Conservation (phyloP, 2,888 invertebrate species). For the Leptinotarsa rubiginosa region DNA sequence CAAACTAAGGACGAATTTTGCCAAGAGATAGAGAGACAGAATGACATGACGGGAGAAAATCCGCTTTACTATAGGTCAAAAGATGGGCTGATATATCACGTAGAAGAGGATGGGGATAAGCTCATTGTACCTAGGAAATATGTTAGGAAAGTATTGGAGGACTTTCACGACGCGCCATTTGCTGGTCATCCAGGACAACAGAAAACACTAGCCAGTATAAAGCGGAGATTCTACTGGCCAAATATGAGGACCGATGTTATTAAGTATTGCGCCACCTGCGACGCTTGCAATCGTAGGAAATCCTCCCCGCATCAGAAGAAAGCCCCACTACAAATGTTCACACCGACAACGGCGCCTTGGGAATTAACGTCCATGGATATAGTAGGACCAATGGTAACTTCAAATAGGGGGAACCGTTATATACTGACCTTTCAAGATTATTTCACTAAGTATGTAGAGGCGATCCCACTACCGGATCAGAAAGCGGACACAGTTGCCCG, state of each 20-base stretch:
- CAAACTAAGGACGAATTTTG: too few species aligned
- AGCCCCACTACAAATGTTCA: conserved; percentile 45
- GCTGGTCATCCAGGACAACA: conserved; percentile 52
- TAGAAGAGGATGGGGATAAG: too few species aligned
- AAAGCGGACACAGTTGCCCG: too few species aligned
- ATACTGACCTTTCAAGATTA: conserved; percentile 48
- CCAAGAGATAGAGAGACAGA: too few species aligned
- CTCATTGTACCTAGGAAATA: too few species aligned
- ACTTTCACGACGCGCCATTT: conserved; percentile 40
- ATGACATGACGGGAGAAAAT: too few species aligned
- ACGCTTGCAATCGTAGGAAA: conserved; percentile 49
- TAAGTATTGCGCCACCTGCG: conserved; percentile 47
- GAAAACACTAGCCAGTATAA: conserved; percentile 41
- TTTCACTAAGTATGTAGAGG: conserved; percentile 37
- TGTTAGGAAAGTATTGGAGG: not conserved
- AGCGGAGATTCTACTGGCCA: conserved; percentile 51
- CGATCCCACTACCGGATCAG: conserved; percentile 48
- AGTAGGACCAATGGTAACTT: conserved; percentile 51
- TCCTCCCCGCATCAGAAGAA: conserved; percentile 42
- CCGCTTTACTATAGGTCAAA: too few species aligned
- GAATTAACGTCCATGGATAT: conserved; percentile 51
- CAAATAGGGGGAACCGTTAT: conserved; percentile 43
- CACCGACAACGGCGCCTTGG: conserved; percentile 42
- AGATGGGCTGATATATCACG: too few species aligned
- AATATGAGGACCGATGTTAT: conserved; percentile 46